These are phyloP conservation scores for Plebejus argus DNA, from an alignment of 2,888 invertebrate species.

Conservation along the genomic window DNA sequence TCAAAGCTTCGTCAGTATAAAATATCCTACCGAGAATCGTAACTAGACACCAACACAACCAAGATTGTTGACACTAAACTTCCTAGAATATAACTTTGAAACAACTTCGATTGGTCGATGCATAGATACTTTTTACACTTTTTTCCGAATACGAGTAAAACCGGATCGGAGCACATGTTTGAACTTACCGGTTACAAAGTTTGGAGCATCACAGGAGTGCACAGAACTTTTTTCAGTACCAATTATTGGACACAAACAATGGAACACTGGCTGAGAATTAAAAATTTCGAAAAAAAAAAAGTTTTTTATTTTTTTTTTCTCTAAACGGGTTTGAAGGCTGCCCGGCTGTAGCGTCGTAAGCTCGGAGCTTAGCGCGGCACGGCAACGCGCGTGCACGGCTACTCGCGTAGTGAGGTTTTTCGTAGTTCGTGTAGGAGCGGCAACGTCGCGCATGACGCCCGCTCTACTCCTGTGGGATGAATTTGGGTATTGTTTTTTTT, in stretches of 20 bases:
- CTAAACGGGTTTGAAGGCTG: conserved; percentile 13
- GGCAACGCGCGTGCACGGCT: background rate
- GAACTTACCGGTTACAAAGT: conserved; percentile 76
- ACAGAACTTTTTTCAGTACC: conserved; percentile 65
- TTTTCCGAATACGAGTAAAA: conserved; percentile 22
- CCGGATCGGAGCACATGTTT: conserved; percentile 44
- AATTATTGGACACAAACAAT: conserved; percentile 15
- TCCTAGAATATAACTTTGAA: conserved; percentile 30
- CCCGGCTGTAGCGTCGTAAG: conserved; percentile 31
- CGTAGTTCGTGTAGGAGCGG: conserved; percentile 17
- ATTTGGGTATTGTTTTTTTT: conserved; percentile 18
- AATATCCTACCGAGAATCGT: conserved; percentile 23
- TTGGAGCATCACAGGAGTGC: conserved; percentile 64
- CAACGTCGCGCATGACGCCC: conserved; percentile 27
- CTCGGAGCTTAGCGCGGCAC: conserved; percentile 16
- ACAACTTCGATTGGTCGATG: conserved; percentile 14
- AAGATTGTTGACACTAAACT: conserved; percentile 25
- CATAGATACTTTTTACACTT: conserved; percentile 22
- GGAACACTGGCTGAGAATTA: background rate
- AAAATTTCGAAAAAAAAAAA: conserved; percentile 2
- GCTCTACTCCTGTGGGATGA: conserved; percentile 25
- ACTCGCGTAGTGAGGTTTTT: conserved; percentile 21
- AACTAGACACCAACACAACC: conserved; percentile 6
- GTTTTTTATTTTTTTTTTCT: conserved; percentile 42
- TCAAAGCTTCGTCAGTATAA: conserved; percentile 23